These are phyloP conservation scores for Hanleya hanleyi DNA, from an alignment of 2,888 invertebrate genomes.

Conservation along the genomic window DNA sequence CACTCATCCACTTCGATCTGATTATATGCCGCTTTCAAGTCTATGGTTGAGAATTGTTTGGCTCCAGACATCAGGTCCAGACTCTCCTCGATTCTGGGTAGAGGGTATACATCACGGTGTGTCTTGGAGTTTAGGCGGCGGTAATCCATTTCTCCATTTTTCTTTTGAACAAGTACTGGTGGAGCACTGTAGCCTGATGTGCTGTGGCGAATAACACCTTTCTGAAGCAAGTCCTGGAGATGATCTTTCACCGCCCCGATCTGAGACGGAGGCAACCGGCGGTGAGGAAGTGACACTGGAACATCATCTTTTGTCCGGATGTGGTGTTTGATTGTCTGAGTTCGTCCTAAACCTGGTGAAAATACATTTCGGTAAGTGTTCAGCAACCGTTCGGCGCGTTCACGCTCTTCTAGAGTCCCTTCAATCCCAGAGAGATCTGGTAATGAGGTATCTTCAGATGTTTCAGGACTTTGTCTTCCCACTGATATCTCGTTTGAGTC, in stretches of 20 bases:
- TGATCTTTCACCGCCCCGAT: background rate
- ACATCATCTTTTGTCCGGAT: background rate
- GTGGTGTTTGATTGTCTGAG: background rate
- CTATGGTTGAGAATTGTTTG: constrained; percentile 20
- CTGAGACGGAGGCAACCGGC: background rate
- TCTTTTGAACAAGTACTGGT: background rate
- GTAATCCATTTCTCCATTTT: background rate
- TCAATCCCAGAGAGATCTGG: background rate
- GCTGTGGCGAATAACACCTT: background rate
- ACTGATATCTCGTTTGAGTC: background rate
- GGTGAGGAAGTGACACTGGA: background rate
- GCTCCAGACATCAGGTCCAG: constrained; percentile 25
- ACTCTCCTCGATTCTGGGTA: constrained; percentile 17
- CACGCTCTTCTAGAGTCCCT: background rate
- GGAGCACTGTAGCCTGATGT: background rate
- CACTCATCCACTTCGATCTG: too few species aligned
- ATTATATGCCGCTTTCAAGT: too few species aligned
- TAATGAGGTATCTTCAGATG: background rate
- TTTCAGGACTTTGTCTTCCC: background rate
- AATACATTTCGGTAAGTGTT: background rate
- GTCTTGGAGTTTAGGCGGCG: constrained; percentile 1
- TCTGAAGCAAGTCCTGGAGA: background rate
- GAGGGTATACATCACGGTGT: constrained; percentile 2
- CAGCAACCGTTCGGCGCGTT: background rate
- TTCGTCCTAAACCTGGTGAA: background rate